Evolutionary conservation across 2,888 invertebrate genomes (phyloP), one percentile per base, ranked within the genome.

Genomic region (Caenorhabditis plicata): DNA sequence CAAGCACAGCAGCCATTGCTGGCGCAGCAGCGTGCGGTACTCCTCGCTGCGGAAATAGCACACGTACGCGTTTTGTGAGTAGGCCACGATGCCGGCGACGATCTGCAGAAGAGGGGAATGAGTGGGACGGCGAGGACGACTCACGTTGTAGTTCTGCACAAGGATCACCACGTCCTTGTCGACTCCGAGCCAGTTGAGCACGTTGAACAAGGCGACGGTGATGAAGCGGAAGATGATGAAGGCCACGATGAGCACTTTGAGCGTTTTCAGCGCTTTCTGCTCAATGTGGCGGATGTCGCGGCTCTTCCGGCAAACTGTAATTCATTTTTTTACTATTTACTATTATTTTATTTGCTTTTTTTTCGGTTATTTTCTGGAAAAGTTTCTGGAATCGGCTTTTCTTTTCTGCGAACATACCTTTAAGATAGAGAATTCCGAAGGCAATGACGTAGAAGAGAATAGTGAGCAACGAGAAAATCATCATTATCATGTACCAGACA

Each of bases 71-170:
- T 50, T 50, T 15, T 50, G 50, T 13, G 42, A 50, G 26, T 50
- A 54, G n/a, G 43, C 31, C 2, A 42, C 29, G 19, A 53, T 13
- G 20, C 15, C 29, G 3, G 46, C 27, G 20, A 53, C 20, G 2
- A 53, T 23, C 53, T 53, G 47, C n/a, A 53, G 39, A 9, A 39
- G 5, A 25, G 9, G 11, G 11, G 11, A 29, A 22, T 9, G 19
- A 4, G 8, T 23, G 4, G n/a, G n/a, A n/a, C n/a, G n/a, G n/a
- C n/a, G n/a, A n/a, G n/a, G n/a, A n/a, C 29, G 13, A 53, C 54
- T 32, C 17, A 54, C 54, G 40, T 48, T 54, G 27, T 54, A 48
- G 27, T 43, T 54, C 15, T 48, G 48, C 25, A 54, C 48, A 22
- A 54, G 11, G 2, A 23, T 25, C 17, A 29, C 29, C 4, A 48